These are phyloP conservation scores for Equus przewalskii DNA, from an alignment of 2,113 vertebrate genomes.

Conservation along the genomic window DNA sequence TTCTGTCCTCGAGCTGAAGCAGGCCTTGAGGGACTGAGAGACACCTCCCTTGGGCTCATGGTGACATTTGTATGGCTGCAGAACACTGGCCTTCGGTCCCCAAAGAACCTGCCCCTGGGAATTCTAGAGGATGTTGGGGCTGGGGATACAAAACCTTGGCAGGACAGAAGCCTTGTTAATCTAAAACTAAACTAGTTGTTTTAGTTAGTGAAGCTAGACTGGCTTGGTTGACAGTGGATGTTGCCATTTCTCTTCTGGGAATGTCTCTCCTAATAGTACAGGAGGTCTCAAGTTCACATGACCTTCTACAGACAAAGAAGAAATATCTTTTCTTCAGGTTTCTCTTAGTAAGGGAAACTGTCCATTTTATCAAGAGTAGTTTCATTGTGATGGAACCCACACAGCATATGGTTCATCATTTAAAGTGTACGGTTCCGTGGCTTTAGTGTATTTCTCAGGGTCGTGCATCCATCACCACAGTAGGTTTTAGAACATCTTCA, in stretches of 20 bases:
- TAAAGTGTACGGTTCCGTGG: not conserved
- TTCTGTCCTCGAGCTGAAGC: not conserved
- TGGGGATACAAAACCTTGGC: no score
- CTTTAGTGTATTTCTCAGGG: not conserved
- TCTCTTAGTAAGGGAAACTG: no score
- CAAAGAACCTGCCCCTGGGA: not conserved
- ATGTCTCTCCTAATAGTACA: rapidly evolving
- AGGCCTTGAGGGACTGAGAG: not conserved
- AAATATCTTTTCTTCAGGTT: not conserved
- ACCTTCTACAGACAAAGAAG: not conserved
- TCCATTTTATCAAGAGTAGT: not conserved
- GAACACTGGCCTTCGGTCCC: not conserved
- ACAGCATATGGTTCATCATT: not conserved
- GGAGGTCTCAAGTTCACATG: not conserved
- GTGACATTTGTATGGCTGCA: not conserved
- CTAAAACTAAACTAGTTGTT: not conserved
- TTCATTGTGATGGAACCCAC: not conserved
- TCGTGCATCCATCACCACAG: no score
- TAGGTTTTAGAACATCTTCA: not conserved
- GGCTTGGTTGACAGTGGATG: not conserved
- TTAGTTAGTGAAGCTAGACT: no score
- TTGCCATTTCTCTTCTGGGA: not conserved
- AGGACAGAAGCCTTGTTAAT: not conserved
- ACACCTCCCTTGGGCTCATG: rapidly evolving
- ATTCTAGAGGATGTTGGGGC: not conserved